These are phyloP conservation scores for Oncorhynchus keta DNA, from an alignment of 2,113 vertebrate species.

Conservation along the genomic window DNA sequence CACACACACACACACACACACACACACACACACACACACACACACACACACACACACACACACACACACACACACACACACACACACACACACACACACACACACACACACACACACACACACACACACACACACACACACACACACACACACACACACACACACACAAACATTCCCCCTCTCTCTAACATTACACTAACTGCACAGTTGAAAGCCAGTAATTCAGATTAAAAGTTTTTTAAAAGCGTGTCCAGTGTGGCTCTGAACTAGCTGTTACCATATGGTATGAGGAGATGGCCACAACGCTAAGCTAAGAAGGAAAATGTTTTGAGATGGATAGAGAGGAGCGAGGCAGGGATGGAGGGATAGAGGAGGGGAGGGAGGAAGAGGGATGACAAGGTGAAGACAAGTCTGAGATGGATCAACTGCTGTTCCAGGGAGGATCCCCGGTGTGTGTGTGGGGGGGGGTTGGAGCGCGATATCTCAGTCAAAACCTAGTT, in stretches of 20 bases:
- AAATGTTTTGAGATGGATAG: slow-evolving; percentile 4
- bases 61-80: too few relatives aligned
- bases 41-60: too few relatives aligned
- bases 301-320: slow-evolving; percentile 9
- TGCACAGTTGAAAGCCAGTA: slow-evolving; percentile 28
- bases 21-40: background rate
- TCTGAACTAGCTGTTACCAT: background rate
- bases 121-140: background rate
- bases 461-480: too few relatives aligned
- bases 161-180: background rate
- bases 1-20: background rate
- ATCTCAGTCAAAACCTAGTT: too few relatives aligned
- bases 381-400: background rate
- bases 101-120: background rate
- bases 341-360: slow-evolving; percentile 21
- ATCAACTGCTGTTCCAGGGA: slow-evolving; percentile 42
- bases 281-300: background rate
- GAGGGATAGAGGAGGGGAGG: background rate
- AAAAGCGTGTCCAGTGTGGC: background rate
- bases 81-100: background rate
- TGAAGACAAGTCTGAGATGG: slow-evolving; percentile 55
- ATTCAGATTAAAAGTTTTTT: slow-evolving; percentile 23
- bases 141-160: background rate
- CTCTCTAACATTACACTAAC: slow-evolving; percentile 17
- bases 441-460: background rate